Evolutionary conservation across 2,888 invertebrate genomes (phyloP), one percentile per base, ranked within the genome.

Genomic region (Hypselothyrea guttata): DNA sequence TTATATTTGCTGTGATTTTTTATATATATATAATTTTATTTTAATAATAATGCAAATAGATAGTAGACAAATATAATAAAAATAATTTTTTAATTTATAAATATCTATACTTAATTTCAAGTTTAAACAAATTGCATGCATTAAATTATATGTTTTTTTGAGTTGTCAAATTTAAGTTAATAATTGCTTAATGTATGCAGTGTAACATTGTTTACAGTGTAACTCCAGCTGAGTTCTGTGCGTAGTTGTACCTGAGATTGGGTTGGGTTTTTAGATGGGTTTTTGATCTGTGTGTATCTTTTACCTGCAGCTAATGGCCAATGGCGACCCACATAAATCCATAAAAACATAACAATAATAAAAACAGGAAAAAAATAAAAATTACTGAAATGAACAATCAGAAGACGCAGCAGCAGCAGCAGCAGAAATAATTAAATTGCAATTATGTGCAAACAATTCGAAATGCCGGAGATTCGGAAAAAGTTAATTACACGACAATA

Each of bases 401-500:
- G 11, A 34, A 12, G 34, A 12, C 7, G 34, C 13, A 47, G 45
- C 44, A 27, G 28, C 13, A 28, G 38, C 44, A 40, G 15, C 11
- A 41, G 33, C 27, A 56, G 52, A 81, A 81, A 81, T 81, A 84
- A 81, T 81, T 84, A 81, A 84, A 84, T 84, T 81, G 81, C 81
- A 81, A 84, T 81, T 81, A 84, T 84, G 81, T 78, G 78, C 78
- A 82, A 81, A 84, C 81, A 81, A 81, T 81, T 61, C 78, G 64
- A 84, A 81, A 81, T 81, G 73, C 22, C 84, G 82, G 82, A 81
- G 82, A 81, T 84, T 84, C 78, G 74, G 84, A 78, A 82, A 84
- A 81, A 81, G 81, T 81, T 81, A 81, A 81, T 81, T 81, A 84
- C 82, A 82, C 59, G 82, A 82, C 84, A 81, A 79, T 79, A 79